Conservation (phyloP, 2,888 invertebrate species). For the Geophilus truncorum region DNA sequence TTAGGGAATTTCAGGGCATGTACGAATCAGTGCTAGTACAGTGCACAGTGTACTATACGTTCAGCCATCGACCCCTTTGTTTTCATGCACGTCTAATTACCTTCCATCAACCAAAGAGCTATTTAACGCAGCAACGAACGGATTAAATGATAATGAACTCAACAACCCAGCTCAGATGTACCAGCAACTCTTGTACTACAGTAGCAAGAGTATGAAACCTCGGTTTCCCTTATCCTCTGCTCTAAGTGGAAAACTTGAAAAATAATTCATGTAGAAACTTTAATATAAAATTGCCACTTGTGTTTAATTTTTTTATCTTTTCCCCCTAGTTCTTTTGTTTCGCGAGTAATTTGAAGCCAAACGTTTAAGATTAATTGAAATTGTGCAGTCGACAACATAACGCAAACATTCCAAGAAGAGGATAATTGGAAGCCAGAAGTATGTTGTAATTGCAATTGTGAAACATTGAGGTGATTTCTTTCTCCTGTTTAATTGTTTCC, state of each 20-base stretch:
- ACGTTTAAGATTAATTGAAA: background rate
- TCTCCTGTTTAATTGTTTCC: background rate
- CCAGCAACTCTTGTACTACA: background rate
- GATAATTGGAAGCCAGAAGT: background rate
- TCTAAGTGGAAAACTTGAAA: background rate
- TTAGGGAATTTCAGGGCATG: background rate
- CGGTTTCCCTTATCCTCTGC: background rate
- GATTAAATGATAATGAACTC: slow-evolving; percentile 6
- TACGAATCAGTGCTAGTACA: background rate
- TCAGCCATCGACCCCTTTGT: background rate
- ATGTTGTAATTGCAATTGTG: slow-evolving; percentile 8
- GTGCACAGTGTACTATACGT: background rate
- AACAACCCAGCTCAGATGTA: background rate
- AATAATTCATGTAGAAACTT: background rate
- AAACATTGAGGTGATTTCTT: background rate
- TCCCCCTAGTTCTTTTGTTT: too few relatives aligned
- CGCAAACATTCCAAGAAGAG: background rate
- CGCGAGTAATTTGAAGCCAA: background rate
- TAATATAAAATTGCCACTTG: background rate
- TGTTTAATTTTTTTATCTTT: background rate
- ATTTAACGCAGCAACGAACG: background rate
- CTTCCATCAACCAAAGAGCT: slow-evolving; percentile 15
- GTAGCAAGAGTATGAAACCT: background rate
- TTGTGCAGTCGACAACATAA: background rate
- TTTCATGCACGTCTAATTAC: slow-evolving; percentile 12